A percentile compares a stretch with the other conserved stretches of the same genome.
These are phyloP conservation scores for Pycnonotus jocosus DNA, from an alignment of 2,113 vertebrate species.

Conservation along the genomic window DNA sequence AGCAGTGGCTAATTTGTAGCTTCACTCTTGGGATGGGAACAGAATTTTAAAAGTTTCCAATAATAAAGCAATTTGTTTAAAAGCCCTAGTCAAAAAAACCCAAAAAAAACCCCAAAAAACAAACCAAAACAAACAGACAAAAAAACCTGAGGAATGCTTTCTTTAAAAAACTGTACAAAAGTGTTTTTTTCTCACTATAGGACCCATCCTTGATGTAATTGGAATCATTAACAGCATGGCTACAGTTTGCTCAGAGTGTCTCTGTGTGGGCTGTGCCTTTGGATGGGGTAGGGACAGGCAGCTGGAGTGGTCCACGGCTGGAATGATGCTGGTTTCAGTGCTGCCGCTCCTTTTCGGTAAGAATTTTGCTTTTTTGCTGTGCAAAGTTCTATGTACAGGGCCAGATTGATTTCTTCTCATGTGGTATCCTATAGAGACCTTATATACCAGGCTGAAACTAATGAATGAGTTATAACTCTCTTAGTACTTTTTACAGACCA, in stretches of 20 bases:
- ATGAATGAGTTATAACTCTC: background rate
- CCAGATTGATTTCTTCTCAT: background rate
- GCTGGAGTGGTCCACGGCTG: background rate
- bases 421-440: background rate
- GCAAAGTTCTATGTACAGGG: background rate
- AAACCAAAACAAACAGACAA: no score
- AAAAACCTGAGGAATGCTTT: no score
- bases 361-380: background rate
- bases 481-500: background rate
- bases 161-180: background rate
- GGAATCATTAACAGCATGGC: background rate
- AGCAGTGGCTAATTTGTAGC: background rate
- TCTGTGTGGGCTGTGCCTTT: background rate
- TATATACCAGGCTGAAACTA: background rate
- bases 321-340: rapidly evolving
- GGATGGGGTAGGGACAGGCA: background rate
- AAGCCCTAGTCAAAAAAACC: background rate
- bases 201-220: background rate
- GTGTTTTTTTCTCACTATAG: background rate
- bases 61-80: background rate
- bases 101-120: no score
- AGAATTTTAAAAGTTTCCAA: background rate
- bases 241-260: background rate
- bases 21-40: background rate
- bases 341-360: background rate